These are phyloP conservation scores for Cololabis saira DNA, from an alignment of 2,113 vertebrate genomes.

Conservation along the genomic window DNA sequence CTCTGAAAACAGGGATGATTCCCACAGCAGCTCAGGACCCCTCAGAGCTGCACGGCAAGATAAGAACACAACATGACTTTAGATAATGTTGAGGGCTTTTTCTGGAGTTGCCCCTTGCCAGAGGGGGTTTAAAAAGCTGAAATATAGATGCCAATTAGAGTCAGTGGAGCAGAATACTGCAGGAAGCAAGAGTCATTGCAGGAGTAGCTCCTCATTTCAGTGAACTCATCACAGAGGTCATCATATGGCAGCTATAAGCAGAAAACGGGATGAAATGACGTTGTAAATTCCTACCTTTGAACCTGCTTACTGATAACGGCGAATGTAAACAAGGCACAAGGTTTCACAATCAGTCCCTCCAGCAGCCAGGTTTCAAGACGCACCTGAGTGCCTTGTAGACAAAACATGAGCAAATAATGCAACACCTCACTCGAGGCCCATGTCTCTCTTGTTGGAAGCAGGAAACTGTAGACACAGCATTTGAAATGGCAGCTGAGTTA, in stretches of 20 bases:
- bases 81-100: constrained; percentile 38
- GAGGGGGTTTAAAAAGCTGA: constrained; percentile 17
- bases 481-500: not conserved
- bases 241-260: constrained; percentile 21
- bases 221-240: constrained; percentile 27
- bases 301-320: constrained; percentile 63
- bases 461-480: constrained; percentile 11
- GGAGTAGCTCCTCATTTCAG: not conserved
- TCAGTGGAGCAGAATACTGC: constrained; percentile 33
- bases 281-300: constrained; percentile 73
- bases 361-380: constrained; percentile 53
- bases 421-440: constrained; percentile 35
- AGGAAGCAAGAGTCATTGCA: not conserved
- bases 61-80: constrained; percentile 47
- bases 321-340: constrained; percentile 70
- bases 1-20: constrained; percentile 47
- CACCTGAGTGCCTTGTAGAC: constrained; percentile 65
- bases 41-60: constrained; percentile 35
- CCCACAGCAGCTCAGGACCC: constrained; percentile 49
- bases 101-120: constrained; percentile 25
- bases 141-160: constrained; percentile 54
- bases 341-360: constrained; percentile 52
- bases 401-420: constrained; percentile 58
- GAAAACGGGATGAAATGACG: constrained; percentile 1
- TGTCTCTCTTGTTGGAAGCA: constrained; percentile 30